Base-by-base conservation (phyloP, 2,113 vertebrate species). In the Mormyrus iriodes region DNA sequence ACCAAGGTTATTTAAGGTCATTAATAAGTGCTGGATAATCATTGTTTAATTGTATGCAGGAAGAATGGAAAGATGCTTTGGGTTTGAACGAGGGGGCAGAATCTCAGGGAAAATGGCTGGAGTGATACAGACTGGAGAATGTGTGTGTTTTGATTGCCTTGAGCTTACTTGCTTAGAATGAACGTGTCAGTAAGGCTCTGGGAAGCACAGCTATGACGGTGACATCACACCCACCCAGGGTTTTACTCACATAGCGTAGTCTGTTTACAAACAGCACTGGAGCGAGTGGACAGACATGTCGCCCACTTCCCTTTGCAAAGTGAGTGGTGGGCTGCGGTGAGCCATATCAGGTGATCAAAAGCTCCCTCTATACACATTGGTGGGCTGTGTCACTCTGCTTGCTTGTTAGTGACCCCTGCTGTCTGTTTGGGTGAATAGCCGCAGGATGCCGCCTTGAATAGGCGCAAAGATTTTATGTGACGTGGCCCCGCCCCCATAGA, bases 371-470 rank as follows among this genome's bases (percentile, higher is more conserved):
- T 52, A 6, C 44, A 84, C 21, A 4, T 10, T 1, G 44, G 19
- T 46, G 42, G 17, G 17, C 82, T 44, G 48, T 48, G 42, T 46
- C 17, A 10, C 46, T 49, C 49, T 51, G 24, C 31, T 35, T 61
- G 35, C 9, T 44, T 46, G 21, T 65, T 87, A 61, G 52, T 61
- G 86, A 87, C 52, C 31, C 55, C 52, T 87, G 35, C 52, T 87
- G 86, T 87, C 53, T 46, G 53, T 87, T 87, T 61, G 15, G 46
- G 46, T 52, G 85, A 31, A 86, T 86, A 86, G 48, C 85, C 13
- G 0, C 49, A 53, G 10, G 24, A 35, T 52, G 49, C 24, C 1
- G 17, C 46, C 27, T n/a, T 39, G 46, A 53, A 48, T 52, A 24
- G 10, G 86, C n/a, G 7, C 19, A 46, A 58, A 79, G 39, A 84